Evolutionary conservation across 2,113 vertebrate genomes (phyloP).

Genomic region (Nettapus auritus): DNA sequence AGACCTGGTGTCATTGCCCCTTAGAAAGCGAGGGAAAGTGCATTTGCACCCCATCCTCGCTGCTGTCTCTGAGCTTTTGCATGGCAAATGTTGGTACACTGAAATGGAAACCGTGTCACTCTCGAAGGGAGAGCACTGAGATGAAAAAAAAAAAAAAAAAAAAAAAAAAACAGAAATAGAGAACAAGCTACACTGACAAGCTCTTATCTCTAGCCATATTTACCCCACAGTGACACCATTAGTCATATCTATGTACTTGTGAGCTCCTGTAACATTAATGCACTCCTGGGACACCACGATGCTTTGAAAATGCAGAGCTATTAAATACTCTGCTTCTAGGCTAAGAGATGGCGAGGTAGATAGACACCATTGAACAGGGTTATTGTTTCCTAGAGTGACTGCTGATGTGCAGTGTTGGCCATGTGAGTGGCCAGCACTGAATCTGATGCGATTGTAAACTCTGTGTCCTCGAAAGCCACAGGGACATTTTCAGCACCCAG

Average conservation of each 20-base stretch:
- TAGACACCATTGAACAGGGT: not conserved
- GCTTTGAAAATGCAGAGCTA: not conserved
- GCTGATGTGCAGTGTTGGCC: not conserved
- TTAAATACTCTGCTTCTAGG: not conserved
- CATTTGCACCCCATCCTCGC: not conserved
- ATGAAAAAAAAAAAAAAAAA: rapidly evolving
- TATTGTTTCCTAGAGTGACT: not conserved
- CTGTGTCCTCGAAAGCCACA: not conserved
- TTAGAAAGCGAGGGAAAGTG: not conserved
- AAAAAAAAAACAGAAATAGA: not conserved
- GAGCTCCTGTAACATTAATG: not conserved
- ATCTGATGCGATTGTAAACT: not conserved
- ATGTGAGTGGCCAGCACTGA: not conserved
- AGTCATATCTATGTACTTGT: rapidly evolving
- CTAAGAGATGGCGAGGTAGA: not conserved
- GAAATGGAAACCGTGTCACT: not conserved
- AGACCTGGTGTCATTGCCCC: not conserved
- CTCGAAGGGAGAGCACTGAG: not conserved
- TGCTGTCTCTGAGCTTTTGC: not conserved
- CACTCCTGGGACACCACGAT: not conserved
- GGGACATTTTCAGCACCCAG: not conserved
- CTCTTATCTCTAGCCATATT: not conserved
- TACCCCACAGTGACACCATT: not conserved
- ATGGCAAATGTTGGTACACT: not conserved
- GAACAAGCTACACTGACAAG: not conserved